Evolutionary conservation across 2,113 vertebrate genomes (phyloP).

Genomic region (Pholis gunnellus): DNA sequence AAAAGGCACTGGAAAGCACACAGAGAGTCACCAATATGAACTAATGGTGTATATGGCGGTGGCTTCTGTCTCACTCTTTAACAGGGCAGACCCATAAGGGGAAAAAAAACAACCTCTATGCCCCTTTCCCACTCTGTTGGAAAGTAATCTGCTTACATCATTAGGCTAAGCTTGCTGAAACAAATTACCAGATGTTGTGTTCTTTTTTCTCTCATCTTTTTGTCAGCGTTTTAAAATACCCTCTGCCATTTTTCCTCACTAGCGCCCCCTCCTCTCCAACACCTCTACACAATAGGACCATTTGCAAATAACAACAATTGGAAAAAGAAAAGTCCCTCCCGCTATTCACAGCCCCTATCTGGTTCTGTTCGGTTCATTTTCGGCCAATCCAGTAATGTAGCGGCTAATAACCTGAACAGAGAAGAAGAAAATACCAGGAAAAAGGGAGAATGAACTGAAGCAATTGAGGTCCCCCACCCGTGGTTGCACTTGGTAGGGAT

Average conservation of each 20-base stretch:
- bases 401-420: constrained; percentile 93
- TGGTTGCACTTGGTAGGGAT: constrained; percentile 90
- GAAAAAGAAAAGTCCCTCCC: constrained; percentile 86
- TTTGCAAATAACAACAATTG: constrained; percentile 93
- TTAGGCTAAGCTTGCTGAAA: constrained; percentile 97
- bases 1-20: constrained; percentile 52
- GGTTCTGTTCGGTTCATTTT: constrained; percentile 84
- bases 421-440: constrained; percentile 85
- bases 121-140: constrained; percentile 74
- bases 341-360: constrained; percentile 86
- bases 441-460: constrained; percentile 88
- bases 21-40: constrained; percentile 44
- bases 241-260: constrained; percentile 89
- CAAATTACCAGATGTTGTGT: constrained; percentile 98
- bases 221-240: constrained; percentile 86
- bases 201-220: constrained; percentile 83
- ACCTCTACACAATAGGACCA: constrained; percentile 90
- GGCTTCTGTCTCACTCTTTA: constrained; percentile 63
- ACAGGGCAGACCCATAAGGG: constrained; percentile 64
- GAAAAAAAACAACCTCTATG: constrained; percentile 33
- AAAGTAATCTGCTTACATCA: constrained; percentile 99
- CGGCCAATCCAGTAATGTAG: constrained; percentile 90
- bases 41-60: constrained; percentile 36
- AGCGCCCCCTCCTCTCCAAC: constrained; percentile 88
- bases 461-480: constrained; percentile 94